A percentile compares a stretch with the other conserved stretches of the same genome.
Conservation (phyloP, 1,140 invertebrate genomes). For the Drosophila gunungcola region DNA sequence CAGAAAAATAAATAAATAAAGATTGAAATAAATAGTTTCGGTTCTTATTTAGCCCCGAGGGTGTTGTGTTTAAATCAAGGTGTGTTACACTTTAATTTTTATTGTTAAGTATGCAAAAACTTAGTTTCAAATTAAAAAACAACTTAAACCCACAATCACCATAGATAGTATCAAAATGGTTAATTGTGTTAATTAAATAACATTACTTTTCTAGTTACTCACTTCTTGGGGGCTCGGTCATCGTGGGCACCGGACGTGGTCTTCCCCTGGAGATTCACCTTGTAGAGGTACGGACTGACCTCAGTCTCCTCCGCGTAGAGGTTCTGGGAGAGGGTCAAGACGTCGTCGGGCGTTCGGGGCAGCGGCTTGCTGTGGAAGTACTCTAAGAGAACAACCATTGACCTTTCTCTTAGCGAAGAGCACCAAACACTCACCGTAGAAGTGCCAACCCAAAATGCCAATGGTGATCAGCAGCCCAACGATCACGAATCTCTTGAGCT, state of each 20-base stretch:
- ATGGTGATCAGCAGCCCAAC: constrained; percentile 64
- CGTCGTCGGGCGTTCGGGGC: constrained; percentile 58
- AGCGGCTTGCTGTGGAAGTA: constrained; percentile 68
- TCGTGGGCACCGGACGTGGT: constrained; percentile 87
- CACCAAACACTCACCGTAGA: constrained; percentile 61
- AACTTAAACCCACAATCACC: no score
- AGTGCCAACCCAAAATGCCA: constrained; percentile 75
- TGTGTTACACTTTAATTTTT: no score
- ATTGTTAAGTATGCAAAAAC: no score
- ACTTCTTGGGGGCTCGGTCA: constrained; percentile 90
- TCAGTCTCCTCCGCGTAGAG: constrained; percentile 66
- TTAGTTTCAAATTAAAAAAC: no score
- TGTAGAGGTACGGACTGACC: constrained; percentile 62
- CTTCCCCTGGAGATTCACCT: constrained; percentile 87
- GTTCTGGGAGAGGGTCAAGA: constrained; percentile 54
- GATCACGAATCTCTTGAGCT: constrained; percentile 74
- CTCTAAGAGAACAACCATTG: constrained; percentile 33
- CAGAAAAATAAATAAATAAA: no score
- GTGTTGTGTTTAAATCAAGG: no score
- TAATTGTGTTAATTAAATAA: no score
- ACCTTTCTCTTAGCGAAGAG: background rate
- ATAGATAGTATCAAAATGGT: no score
- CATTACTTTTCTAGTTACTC: constrained; percentile 35
- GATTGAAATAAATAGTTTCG: no score
- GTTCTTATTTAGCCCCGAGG: no score